A percentile compares a stretch with the other conserved stretches of the same genome.
phyloP scores from a whole-genome alignment of 2,888 invertebrate genomes.

The Podabrus alpinus region DNA sequence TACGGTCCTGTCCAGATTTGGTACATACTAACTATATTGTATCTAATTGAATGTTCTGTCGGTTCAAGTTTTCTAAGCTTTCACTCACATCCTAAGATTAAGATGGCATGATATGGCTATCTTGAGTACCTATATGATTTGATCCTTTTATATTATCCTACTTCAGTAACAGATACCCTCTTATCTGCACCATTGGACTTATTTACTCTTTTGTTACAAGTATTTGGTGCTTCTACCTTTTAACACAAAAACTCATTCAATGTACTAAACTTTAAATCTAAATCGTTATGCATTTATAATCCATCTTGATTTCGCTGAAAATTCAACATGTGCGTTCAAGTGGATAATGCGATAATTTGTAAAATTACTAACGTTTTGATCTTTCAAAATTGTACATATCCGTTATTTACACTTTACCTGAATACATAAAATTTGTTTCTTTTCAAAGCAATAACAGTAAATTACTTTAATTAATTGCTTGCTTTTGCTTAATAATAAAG shows the following conservation, averaged over 20 bases:
- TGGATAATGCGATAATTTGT: constrained; percentile 1
- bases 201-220: constrained; percentile 25
- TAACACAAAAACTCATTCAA: constrained; percentile 7
- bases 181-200: constrained; percentile 27
- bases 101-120: constrained; percentile 50
- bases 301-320: constrained; percentile 7
- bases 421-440: not conserved
- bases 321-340: constrained; percentile 3
- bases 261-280: not conserved
- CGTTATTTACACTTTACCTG: not conserved
- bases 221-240: constrained; percentile 6
- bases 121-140: constrained; percentile 29
- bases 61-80: constrained; percentile 41
- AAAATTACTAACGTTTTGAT: not conserved
- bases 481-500: constrained; percentile 4
- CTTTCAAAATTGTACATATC: not conserved
- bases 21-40: constrained; percentile 39
- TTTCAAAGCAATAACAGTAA: not conserved
- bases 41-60: constrained; percentile 46
- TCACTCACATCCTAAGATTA: constrained; percentile 43
- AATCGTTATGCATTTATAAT: not conserved
- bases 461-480: not conserved
- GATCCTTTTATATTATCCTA: constrained; percentile 25
- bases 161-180: constrained; percentile 24
- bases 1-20: constrained; percentile 22